A percentile compares a stretch with the other conserved stretches of the same genome.
These are phyloP conservation scores for Linepithema humile DNA, from an alignment of 1,140 invertebrate genomes.

Conservation along the genomic window DNA sequence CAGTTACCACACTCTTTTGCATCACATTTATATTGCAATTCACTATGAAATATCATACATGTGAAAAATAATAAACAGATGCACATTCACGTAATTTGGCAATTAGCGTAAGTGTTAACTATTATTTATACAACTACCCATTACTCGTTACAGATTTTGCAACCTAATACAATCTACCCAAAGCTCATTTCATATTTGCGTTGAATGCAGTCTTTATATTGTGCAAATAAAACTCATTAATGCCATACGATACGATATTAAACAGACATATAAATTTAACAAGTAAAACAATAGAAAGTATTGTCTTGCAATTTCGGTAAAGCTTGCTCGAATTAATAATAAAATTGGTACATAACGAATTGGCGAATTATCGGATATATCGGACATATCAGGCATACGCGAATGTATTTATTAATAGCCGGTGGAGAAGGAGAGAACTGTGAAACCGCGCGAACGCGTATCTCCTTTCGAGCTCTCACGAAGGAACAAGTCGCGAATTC, in stretches of 20 bases:
- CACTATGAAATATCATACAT: background rate
- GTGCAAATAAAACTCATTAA: background rate
- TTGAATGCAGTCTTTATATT: background rate
- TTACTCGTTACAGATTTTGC: too few relatives aligned
- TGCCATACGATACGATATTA: background rate
- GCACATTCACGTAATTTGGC: background rate
- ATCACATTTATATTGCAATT: background rate
- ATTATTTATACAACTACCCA: too few relatives aligned
- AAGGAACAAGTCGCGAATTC: constrained; percentile 44
- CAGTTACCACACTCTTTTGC: too few relatives aligned
- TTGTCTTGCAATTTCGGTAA: background rate
- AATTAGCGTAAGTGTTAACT: too few relatives aligned
- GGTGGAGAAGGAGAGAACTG: background rate
- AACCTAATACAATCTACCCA: background rate
- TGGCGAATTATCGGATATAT: background rate
- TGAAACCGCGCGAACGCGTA: constrained; percentile 49
- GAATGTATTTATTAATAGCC: background rate
- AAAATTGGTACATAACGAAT: background rate
- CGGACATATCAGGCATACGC: background rate
- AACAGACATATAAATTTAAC: constrained; percentile 12
- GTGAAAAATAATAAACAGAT: background rate
- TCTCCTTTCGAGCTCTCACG: constrained; percentile 51
- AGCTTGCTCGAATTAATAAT: background rate
- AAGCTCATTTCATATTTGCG: background rate
- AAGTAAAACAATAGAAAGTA: background rate